These are phyloP conservation scores for Corydoras sp. DNA, from an alignment of 2,113 vertebrate species.

Conservation along the genomic window DNA sequence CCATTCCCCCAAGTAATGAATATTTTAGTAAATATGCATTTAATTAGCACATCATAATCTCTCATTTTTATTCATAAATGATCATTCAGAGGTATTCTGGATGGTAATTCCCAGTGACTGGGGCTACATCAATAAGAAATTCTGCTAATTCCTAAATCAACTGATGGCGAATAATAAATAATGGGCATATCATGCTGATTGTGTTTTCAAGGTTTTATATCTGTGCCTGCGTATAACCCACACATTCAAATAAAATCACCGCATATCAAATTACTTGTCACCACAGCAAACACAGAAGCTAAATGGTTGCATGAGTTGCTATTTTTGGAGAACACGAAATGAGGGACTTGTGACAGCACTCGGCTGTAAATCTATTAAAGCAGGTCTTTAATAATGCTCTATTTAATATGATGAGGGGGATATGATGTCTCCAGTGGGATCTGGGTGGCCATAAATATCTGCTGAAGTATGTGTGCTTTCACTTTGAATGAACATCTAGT, in stretches of 20 bases:
- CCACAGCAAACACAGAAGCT: neutral
- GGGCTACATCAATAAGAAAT: no score
- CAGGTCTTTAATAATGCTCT: neutral
- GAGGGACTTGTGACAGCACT: neutral
- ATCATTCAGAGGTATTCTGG: conserved; percentile 69
- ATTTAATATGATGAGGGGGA: neutral
- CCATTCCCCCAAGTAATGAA: conserved; percentile 46
- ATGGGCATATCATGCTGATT: neutral
- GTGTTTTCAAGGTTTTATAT: conserved; percentile 3
- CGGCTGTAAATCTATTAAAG: neutral
- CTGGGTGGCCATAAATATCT: neutral
- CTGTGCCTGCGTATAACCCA: neutral
- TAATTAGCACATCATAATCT: conserved; percentile 77
- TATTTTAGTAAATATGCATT: conserved; percentile 86
- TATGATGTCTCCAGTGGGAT: neutral
- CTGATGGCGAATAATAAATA: no score
- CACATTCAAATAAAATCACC: neutral
- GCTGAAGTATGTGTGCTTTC: neutral
- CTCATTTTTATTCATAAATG: conserved; percentile 92
- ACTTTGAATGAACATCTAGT: conserved; percentile 3
- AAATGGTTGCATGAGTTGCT: neutral
- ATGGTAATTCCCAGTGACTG: no score
- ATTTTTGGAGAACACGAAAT: neutral
- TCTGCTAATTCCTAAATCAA: no score
- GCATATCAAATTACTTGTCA: neutral